Evolutionary conservation across 2,888 invertebrate genomes (phyloP), one percentile per base, ranked within the genome.

Genomic region (Pandemis corylana): DNA sequence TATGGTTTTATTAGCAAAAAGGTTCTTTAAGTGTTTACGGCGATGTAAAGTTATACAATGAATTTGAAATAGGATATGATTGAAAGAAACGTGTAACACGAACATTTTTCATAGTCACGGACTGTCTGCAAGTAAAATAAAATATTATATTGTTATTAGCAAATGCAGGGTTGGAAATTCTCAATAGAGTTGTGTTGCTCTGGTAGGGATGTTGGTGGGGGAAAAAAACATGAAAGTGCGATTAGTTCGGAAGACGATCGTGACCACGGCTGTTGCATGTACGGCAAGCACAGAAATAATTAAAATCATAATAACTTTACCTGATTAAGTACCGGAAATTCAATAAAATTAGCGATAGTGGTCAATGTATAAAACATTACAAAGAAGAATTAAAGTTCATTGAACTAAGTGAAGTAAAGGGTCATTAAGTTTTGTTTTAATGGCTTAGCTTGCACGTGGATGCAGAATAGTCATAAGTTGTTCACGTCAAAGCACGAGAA

Each of bases 21-120:
- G 20, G 36, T 15, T n/a, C 28, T 70, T 67, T n/a, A 53, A 67
- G 53, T 59, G 62, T 42, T 1, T 12, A 51, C 61, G 42, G 51
- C 64, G 28, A 59, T 12, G 59, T 28, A 28, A 28, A 4, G 59
- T 59, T 56, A 7, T 56, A 20, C 9, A 56, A 56, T 56, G 7
- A 3, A 9, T 56, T 7, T 6, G 1, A 56, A 53, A 15, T 9
- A 56, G 7, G 6, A 56, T 12, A 5, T 59, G n/a, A 59, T 28
- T 10, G 59, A 59, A 20, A 59, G 10, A 9, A 59, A 59, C 56
- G 13, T 2, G 20, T 15, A 56, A 20, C 7, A 9, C 9, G 20
- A 56, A 20, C 9, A 2, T 20, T 15, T 9, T 56, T 56, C 20
- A 56, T 20, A 9, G 9, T 56, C 51, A n/a, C 4, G 6, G 13